Percentiles rank a stretch among this genome's conserved stretches.
These are phyloP conservation scores for Henicopernis longicauda DNA, from an alignment of 2,113 vertebrate genomes.

Conservation along the genomic window DNA sequence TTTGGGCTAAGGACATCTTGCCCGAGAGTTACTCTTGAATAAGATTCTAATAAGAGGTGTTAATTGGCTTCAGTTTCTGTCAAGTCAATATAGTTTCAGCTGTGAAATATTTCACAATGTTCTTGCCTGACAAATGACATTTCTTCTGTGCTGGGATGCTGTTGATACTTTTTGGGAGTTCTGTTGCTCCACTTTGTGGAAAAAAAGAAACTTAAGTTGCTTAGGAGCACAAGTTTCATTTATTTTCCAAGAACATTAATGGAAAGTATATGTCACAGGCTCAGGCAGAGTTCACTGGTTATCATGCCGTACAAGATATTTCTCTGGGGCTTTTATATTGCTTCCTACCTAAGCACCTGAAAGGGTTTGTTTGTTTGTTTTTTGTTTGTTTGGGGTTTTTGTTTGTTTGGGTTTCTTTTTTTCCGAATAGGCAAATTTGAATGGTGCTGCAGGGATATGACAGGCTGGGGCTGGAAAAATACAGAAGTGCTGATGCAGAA, in stretches of 20 bases:
- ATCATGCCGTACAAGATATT: not conserved
- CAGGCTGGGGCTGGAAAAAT: not conserved
- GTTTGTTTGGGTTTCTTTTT: no score
- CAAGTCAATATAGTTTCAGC: not conserved
- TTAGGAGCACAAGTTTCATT: not conserved
- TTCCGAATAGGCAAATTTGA: not conserved
- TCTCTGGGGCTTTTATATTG: not conserved
- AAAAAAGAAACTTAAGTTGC: not conserved
- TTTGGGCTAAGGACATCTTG: not conserved
- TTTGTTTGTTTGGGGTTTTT: not conserved
- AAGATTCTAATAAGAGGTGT: not conserved
- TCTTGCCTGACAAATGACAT: not conserved
- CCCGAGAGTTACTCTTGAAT: not conserved
- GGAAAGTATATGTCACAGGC: not conserved
- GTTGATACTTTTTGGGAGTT: not conserved
- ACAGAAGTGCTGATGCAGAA: not conserved
- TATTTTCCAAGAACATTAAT: not conserved
- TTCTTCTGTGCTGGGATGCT: not conserved
- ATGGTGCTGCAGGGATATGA: not conserved
- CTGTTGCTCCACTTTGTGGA: not conserved
- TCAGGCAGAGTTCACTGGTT: not conserved
- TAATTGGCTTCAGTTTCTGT: not conserved
- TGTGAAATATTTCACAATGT: not conserved
- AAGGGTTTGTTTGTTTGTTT: not conserved
- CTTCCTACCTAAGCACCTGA: not conserved